Base-by-base conservation (phyloP, 2,797 vertebrate species). In the Callimico goeldii region DNA sequence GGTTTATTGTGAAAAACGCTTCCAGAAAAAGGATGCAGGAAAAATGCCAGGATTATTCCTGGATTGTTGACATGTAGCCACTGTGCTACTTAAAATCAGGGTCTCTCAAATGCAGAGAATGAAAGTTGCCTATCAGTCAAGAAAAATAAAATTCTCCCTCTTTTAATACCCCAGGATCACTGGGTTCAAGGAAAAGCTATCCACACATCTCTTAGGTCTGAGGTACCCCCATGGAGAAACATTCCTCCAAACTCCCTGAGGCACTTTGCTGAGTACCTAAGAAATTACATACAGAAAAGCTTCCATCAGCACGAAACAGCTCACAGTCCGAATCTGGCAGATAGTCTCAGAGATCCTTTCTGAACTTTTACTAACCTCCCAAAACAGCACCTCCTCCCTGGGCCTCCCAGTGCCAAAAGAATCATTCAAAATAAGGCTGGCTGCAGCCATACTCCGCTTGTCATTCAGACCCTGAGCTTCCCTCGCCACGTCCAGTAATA, bases 1-100 rank as follows among this genome's bases (percentile, higher is more conserved):
- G 33, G 58, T 84, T 97, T 92, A 82, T 94, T 94, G 93, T 80
- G 84, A 48, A 90, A 97, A 97, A 94, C 8, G 1, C 70, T 91
- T 85, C 67, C 80, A 33, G 75, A 75, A 94, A 83, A 88, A 82
- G 30, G 46, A 86, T n/a, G 75, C 3, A 41, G 80, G 36, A 26
- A 77, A 94, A 91, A 86, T n/a, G 39, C 67, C 77, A 92, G 73
- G 58, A 87, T 79, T 86, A 83, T 33, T 95, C 80, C 84, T 57
- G 70, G 75, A 28, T n/a, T 57, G 75, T 95, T 95, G 50, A 84
- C 55, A 72, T 36, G 87, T 39, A 43, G 50, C n/a, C 30, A 11
- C 33, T 36, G 33, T 61, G 50, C 82, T 58, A 64, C 58, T 79
- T 94, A 80, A 90, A 61, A 80, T 17, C 36, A 67, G 7, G 6